Evolutionary conservation across 2,888 invertebrate species (phyloP).

Genomic region (Drosophila fulvimacula): DNA sequence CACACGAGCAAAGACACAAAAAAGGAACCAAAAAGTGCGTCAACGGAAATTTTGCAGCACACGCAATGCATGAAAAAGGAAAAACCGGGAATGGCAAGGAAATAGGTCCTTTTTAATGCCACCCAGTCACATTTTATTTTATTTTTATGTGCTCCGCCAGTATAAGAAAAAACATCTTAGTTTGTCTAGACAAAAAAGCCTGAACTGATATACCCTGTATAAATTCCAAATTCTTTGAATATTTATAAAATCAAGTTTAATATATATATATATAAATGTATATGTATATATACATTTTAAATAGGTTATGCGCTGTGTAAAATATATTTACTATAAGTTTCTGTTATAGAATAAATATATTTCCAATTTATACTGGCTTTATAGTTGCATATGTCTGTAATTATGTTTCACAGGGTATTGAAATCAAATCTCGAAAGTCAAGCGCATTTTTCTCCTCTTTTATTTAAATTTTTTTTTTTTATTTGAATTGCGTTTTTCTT

Average conservation of each 20-base stretch:
- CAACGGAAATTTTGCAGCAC: slow-evolving; percentile 66
- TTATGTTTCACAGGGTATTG: not conserved
- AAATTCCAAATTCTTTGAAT: too few relatives aligned
- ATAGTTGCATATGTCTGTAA: not conserved
- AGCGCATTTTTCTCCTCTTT: slow-evolving; percentile 12
- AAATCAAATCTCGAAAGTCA: slow-evolving; percentile 38
- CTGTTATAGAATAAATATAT: not conserved
- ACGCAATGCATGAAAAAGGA: slow-evolving; percentile 58
- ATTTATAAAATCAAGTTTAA: too few relatives aligned
- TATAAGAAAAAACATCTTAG: slow-evolving; percentile 16
- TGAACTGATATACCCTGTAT: slow-evolving; percentile 2
- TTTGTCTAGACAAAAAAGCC: not conserved
- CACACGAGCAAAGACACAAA: slow-evolving; percentile 14
- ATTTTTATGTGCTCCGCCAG: slow-evolving; percentile 58
- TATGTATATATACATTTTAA: too few relatives aligned
- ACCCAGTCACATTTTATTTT: slow-evolving; percentile 71
- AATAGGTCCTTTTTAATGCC: slow-evolving; percentile 51
- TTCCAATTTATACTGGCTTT: not conserved
- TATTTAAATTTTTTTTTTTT: slow-evolving; percentile 3
- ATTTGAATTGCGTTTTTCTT: slow-evolving; percentile 30
- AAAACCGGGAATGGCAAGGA: slow-evolving; percentile 16
- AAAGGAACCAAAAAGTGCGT: slow-evolving; percentile 55
- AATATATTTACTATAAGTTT: too few relatives aligned
- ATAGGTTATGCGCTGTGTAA: too few relatives aligned
- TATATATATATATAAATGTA: too few relatives aligned